These are phyloP conservation scores for Diaprepes abbreviatus DNA, from an alignment of 2,888 invertebrate genomes.

Conservation along the genomic window DNA sequence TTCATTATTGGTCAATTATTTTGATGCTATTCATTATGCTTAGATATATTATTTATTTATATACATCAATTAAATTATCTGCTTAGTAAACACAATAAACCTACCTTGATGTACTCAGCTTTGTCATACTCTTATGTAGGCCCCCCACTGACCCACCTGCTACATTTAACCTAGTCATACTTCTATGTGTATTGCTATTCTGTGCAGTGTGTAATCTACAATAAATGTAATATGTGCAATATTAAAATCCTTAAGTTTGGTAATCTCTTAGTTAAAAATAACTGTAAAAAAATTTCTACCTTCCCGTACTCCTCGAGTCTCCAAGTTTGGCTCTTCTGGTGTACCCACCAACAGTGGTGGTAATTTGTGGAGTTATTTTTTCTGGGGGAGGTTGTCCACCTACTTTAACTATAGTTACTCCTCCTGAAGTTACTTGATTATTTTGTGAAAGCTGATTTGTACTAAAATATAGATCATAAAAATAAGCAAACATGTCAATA, in stretches of 20 bases:
- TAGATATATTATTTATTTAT: no score
- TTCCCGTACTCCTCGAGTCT: conserved; percentile 82
- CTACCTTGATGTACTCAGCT: conserved; percentile 80
- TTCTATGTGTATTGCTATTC: conserved; percentile 77
- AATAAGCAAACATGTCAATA: no score
- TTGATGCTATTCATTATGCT: no score
- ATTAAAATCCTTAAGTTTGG: no score
- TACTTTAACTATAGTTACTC: conserved; percentile 85
- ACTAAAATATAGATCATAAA: conserved; percentile 58
- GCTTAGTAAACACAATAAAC: no score
- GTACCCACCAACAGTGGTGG: conserved; percentile 68
- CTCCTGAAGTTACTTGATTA: conserved; percentile 80
- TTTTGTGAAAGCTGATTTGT: conserved; percentile 63
- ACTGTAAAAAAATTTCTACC: conserved; percentile 29
- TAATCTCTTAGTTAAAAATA: no score
- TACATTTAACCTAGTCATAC: conserved; percentile 84
- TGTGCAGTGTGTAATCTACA: conserved; percentile 76
- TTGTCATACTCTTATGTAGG: conserved; percentile 86
- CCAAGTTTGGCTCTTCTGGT: conserved; percentile 77
- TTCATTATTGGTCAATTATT: no score
- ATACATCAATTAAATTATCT: no score
- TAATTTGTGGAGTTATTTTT: conserved; percentile 53
- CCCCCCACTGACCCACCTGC: conserved; percentile 84
- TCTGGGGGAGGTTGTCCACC: conserved; percentile 68
- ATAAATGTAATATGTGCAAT: no score